Evolutionary conservation across 1,140 invertebrate genomes (phyloP), one percentile per base, ranked within the genome.

Genomic region (Ganaspis sp.): DNA sequence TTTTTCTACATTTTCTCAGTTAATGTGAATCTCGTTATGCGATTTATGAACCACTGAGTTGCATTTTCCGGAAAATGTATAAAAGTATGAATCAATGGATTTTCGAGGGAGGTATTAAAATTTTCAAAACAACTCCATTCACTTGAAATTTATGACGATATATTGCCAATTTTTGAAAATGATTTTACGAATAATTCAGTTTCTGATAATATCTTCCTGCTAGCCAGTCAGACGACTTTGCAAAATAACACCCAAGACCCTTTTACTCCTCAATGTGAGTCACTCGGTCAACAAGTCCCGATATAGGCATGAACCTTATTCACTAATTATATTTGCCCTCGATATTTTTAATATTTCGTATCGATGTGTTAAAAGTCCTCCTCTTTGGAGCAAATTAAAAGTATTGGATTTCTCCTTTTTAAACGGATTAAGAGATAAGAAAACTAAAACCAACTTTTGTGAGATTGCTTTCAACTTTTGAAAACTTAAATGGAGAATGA

Each of bases 211-310:
- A 64, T 34, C 58, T 64, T 64, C 58, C 58, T 64, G 21, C 1
- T 26, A 26, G 23, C 45, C 45, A 26, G 26, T 64, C 23, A 64
- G 58, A 4, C 15, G 23, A 64, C 54, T 26, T 12, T 64, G 23
- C 2, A 64, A 8, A 64, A 26, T 64, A 29, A n/a, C 58, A n/a
- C 23, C 58, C 54, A 74, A 74, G 6, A 37, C 1, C 26, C 75
- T 45, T n/a, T 19, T 42, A 38, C 29, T 71, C 49, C 17, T 15
- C 11, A 70, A 71, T 37, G 21, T 77, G 38, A 64, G 6, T 74
- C 75, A 53, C n/a, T 49, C 54, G 54, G 54, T 64, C 23, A 64
- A 15, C 23, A 64, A 64, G 9, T 64, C 23, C 21, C 23, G 23
- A 64, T 23, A 54, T 54, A 19, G 40, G 9, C 40, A 42, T 42